phyloP scores from a whole-genome alignment of 2,888 invertebrate genomes.

The Lymantria monacha region DNA sequence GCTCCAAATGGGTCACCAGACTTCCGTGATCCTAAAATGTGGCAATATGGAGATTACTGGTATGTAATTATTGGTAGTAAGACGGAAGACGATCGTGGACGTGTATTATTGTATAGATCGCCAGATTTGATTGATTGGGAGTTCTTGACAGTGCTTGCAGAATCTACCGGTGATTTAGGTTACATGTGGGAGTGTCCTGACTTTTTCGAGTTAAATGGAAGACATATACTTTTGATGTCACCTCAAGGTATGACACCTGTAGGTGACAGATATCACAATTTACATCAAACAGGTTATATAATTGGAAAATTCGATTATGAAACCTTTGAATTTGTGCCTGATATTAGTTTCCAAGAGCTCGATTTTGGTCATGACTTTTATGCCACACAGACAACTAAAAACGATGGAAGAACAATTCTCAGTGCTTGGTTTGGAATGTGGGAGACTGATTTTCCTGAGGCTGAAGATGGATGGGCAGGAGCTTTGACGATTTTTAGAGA shows the following conservation, averaged over 20 bases:
- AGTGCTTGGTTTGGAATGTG: constrained; percentile 75
- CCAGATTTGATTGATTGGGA: constrained; percentile 63
- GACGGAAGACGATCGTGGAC: constrained; percentile 55
- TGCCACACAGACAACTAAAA: constrained; percentile 65
- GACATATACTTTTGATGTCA: constrained; percentile 66
- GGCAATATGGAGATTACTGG: constrained; percentile 64
- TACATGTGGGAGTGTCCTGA: constrained; percentile 82
- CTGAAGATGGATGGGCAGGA: constrained; percentile 71
- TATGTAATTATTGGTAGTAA: constrained; percentile 71
- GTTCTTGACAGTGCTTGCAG: constrained; percentile 58
- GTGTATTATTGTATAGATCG: constrained; percentile 68
- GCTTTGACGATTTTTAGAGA: constrained; percentile 68
- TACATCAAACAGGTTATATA: constrained; percentile 66
- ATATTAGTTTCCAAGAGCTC: constrained; percentile 64
- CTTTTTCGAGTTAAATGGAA: constrained; percentile 71
- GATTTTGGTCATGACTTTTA: constrained; percentile 77
- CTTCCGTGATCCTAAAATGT: constrained; percentile 77
- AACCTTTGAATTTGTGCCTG: constrained; percentile 59
- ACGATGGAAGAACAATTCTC: constrained; percentile 58
- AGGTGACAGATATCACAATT: constrained; percentile 69
- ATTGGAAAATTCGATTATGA: constrained; percentile 70
- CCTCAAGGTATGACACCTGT: constrained; percentile 65
- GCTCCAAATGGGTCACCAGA: constrained; percentile 64
- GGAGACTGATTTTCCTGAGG: constrained; percentile 62
- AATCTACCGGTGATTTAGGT: constrained; percentile 59